Percentiles rank a stretch among this genome's conserved stretches.
Conservation (phyloP, 2,113 vertebrate species). For the Gobius niger region DNA sequence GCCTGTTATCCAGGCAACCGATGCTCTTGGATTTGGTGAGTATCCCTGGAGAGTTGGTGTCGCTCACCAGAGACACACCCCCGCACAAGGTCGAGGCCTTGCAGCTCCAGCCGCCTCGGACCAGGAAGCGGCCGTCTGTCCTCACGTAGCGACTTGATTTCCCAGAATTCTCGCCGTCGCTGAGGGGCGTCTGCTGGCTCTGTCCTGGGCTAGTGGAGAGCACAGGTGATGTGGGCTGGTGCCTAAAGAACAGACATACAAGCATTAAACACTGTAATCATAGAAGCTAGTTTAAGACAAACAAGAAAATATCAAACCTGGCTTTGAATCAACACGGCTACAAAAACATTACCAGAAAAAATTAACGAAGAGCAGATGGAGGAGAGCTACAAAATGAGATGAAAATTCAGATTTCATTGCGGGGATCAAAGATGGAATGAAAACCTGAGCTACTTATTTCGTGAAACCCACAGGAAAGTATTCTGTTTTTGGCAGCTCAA, state of each 20-base stretch:
- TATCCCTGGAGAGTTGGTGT: constrained; percentile 69
- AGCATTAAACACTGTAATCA: constrained; percentile 5
- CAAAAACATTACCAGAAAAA: constrained; percentile 45
- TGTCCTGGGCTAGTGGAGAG: constrained; percentile 79
- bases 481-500: constrained; percentile 62
- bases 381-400: constrained; percentile 35
- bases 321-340: constrained; percentile 27
- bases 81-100: constrained; percentile 68
- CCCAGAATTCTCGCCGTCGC: constrained; percentile 82
- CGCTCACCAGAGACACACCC: constrained; percentile 64
- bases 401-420: constrained; percentile 48
- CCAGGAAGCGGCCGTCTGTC: constrained; percentile 76
- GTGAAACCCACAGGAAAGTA: constrained; percentile 66
- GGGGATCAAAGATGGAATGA: constrained; percentile 57
- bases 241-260: constrained; percentile 80
- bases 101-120: constrained; percentile 79
- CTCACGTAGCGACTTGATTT: constrained; percentile 74
- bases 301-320: constrained; percentile 7
- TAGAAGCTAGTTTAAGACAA: background rate
- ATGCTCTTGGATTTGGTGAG: constrained; percentile 85
- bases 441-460: constrained; percentile 56
- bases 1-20: constrained; percentile 85
- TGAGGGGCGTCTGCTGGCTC: constrained; percentile 79
- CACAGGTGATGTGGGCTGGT: constrained; percentile 87
- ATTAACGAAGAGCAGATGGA: constrained; percentile 41